Evolutionary conservation across 2,113 vertebrate genomes (phyloP).

Genomic region (Myxocyprinus asiaticus): DNA sequence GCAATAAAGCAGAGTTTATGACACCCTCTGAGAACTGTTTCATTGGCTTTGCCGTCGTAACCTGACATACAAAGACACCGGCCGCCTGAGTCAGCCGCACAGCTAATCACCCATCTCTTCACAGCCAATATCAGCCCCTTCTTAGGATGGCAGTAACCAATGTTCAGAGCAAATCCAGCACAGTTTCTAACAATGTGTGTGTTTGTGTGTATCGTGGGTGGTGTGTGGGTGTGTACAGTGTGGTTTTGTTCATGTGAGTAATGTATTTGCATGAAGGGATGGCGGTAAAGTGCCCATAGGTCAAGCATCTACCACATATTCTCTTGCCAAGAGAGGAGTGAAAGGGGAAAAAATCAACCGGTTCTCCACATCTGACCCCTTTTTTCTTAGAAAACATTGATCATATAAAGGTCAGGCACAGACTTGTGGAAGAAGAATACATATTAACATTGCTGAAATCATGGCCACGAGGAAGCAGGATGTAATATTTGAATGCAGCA

Average conservation of each 20-base stretch:
- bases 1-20: slow-evolving; percentile 75
- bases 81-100: slow-evolving; percentile 69
- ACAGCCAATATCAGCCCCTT: slow-evolving; percentile 57
- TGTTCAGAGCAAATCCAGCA: slow-evolving; percentile 35
- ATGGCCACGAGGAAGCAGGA: not conserved
- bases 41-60: slow-evolving; percentile 64
- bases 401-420: slow-evolving; percentile 55
- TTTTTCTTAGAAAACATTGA: slow-evolving; percentile 49
- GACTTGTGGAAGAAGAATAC: slow-evolving; percentile 16
- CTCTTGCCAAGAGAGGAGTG: slow-evolving; percentile 26
- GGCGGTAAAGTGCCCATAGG: not conserved
- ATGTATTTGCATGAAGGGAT: slow-evolving; percentile 32
- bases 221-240: not conserved
- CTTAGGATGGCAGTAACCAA: slow-evolving; percentile 55
- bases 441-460: slow-evolving; percentile 59
- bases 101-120: slow-evolving; percentile 70
- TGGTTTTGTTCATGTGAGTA: slow-evolving; percentile 12
- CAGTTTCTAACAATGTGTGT: not conserved
- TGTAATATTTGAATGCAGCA: not conserved
- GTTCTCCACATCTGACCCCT: slow-evolving; percentile 43
- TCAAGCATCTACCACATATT: slow-evolving; percentile 36
- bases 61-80: slow-evolving; percentile 68
- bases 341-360: slow-evolving; percentile 15
- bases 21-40: slow-evolving; percentile 66
- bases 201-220: too few species aligned